Conservation (phyloP, 2,888 invertebrate genomes). For the Lasioglossum pauxillum region DNA sequence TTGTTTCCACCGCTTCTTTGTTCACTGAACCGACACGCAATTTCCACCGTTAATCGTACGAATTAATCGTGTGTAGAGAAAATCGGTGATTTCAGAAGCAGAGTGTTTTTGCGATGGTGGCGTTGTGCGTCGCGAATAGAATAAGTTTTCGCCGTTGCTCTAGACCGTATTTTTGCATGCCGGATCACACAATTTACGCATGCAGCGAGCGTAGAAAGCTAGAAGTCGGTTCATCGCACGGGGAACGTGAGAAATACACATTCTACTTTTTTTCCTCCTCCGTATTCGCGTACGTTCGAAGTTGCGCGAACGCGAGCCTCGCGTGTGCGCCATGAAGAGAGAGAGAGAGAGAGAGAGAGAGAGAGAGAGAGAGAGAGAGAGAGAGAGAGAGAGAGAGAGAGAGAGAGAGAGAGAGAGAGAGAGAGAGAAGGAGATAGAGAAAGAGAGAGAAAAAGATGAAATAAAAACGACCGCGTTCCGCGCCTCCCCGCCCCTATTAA, state of each 20-base stretch:
- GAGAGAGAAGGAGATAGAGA: too few relatives aligned
- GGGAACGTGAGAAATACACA: constrained; percentile 61
- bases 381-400: too few relatives aligned
- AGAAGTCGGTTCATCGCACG: constrained; percentile 61
- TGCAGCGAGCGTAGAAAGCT: constrained; percentile 49
- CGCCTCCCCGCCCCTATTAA: constrained; percentile 47
- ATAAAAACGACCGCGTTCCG: not conserved
- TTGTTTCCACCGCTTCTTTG: not conserved
- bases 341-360: not conserved
- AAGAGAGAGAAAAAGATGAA: not conserved
- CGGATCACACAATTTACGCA: constrained; percentile 47
- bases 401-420: constrained; percentile 31
- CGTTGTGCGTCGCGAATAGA: not conserved
- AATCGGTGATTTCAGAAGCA: not conserved
- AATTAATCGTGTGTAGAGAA: not conserved
- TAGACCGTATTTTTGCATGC: constrained; percentile 14
- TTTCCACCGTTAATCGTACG: not conserved
- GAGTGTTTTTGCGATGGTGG: not conserved
- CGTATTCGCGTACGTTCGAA: constrained; percentile 23
- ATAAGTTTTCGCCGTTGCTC: constrained; percentile 7
- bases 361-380: constrained; percentile 7
- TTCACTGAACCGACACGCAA: not conserved
- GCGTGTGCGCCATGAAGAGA: constrained; percentile 36
- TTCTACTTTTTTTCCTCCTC: constrained; percentile 32
- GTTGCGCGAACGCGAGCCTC: constrained; percentile 22